Conservation (phyloP, 2,797 vertebrate species). For the Calcarius lapponicus region DNA sequence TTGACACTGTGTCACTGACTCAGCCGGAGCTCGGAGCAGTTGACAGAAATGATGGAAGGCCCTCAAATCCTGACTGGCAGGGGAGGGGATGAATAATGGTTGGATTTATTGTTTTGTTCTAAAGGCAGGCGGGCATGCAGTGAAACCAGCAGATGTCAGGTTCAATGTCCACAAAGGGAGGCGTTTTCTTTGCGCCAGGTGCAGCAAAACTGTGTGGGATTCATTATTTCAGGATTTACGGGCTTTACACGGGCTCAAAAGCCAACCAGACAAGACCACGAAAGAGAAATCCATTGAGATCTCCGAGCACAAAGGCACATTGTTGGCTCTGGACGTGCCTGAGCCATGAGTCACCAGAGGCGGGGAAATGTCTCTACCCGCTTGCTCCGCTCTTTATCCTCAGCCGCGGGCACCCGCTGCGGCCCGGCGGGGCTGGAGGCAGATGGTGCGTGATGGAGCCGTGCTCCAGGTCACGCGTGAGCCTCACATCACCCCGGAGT, state of each 20-base stretch:
- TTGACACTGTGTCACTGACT: background rate
- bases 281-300: slow-evolving; percentile 55
- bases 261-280: slow-evolving; percentile 38
- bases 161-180: background rate
- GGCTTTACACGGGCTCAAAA: slow-evolving; percentile 45
- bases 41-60: background rate
- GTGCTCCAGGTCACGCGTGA: background rate
- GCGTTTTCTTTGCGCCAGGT: slow-evolving; percentile 37
- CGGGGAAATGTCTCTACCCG: background rate
- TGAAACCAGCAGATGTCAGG: background rate
- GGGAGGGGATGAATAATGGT: background rate
- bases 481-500: background rate
- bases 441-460: rapidly evolving
- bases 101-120: background rate
- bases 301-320: slow-evolving; percentile 8
- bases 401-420: rapidly evolving
- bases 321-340: slow-evolving; percentile 41
- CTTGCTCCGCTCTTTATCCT: background rate
- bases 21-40: background rate
- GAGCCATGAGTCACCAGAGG: slow-evolving; percentile 56
- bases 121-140: background rate
- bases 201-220: slow-evolving; percentile 2
- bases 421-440: rapidly evolving
- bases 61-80: background rate
- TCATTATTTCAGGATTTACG: slow-evolving; percentile 41